Evolutionary conservation across 2,113 vertebrate species (phyloP), one percentile per base, ranked within the genome.

Genomic region (Eretmochelys imbricata): DNA sequence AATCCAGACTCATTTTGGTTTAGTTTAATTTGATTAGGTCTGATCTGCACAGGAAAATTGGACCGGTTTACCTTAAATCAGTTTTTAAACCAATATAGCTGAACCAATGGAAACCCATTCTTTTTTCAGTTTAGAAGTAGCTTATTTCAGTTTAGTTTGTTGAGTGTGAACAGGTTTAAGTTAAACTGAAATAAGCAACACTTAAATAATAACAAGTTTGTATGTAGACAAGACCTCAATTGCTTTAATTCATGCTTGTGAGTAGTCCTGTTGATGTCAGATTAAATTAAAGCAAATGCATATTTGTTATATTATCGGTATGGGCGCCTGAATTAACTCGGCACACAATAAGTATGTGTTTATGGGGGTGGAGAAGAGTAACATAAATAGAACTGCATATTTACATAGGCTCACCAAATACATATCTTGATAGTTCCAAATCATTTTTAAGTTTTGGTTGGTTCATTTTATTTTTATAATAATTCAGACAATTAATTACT

Each of bases 401-500:
- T 46, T 27, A 76, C 42, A 7, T 38, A 65, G 25, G 59, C 62
- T 53, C 35, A 10, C 48, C 62, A 12, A 53, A 49, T 17, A 4
- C 11, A 24, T 27, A n/a, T 24, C 83, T 53, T 25, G 12, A 11
- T 49, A 8, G 31, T 72, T 50, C 62, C 84, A 42, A 38, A 27
- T 42, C 4, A 11, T 38, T n/a, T 38, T 31, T 38, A 27, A 27
- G 24, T 76, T 27, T 76, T 42, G 24, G 62, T 69, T n/a, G 62
- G 9, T 46, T 76, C 13, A 8, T 72, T 38, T 42, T n/a, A 48
- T 72, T 0, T 0, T 0, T 46, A 7, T 80, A 53, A 80, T 65
- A 93, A 91, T 80, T 65, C 84, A 92, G 80, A n/a, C 80, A 53
- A 19, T 88, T 87, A 19, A 84, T 84, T 96, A 91, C 82, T 88